A percentile compares a stretch with the other conserved stretches of the same genome.
These are phyloP conservation scores for Acinonyx jubatus DNA, from an alignment of 2,113 vertebrate species.

Conservation along the genomic window DNA sequence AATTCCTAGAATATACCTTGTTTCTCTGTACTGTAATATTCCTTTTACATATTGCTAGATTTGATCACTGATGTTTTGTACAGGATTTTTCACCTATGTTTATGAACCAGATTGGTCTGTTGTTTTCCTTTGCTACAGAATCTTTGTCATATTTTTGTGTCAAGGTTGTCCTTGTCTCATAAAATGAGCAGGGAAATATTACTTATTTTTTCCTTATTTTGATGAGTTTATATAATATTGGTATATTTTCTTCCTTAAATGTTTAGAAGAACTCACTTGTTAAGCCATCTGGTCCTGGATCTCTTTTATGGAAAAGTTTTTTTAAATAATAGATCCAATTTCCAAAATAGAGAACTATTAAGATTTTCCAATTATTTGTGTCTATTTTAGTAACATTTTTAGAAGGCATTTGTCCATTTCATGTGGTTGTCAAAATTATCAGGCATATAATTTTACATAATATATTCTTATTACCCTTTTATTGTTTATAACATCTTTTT, in stretches of 20 bases:
- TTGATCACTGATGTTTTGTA: background rate
- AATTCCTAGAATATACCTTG: background rate
- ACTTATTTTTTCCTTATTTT: background rate
- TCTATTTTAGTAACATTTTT: background rate
- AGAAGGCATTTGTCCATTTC: background rate
- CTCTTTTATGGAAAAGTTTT: background rate
- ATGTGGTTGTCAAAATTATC: background rate
- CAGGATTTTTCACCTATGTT: background rate
- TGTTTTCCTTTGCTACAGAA: conserved; percentile 8
- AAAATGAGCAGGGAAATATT: background rate
- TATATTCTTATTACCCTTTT: background rate
- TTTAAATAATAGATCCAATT: background rate
- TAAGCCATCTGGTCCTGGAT: background rate
- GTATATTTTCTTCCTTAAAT: background rate
- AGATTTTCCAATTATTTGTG: background rate
- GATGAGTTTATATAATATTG: conserved; percentile 33
- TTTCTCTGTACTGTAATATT: background rate
- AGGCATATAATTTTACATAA: background rate
- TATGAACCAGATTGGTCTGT: background rate
- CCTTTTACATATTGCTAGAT: background rate
- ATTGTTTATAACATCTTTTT: background rate
- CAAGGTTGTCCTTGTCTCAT: background rate
- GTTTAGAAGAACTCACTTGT: conserved; percentile 49
- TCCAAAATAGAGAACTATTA: background rate
- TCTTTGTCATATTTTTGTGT: conserved; percentile 5